These are phyloP conservation scores for Tiliacea aurago DNA, from an alignment of 2,888 invertebrate genomes.

Conservation along the genomic window DNA sequence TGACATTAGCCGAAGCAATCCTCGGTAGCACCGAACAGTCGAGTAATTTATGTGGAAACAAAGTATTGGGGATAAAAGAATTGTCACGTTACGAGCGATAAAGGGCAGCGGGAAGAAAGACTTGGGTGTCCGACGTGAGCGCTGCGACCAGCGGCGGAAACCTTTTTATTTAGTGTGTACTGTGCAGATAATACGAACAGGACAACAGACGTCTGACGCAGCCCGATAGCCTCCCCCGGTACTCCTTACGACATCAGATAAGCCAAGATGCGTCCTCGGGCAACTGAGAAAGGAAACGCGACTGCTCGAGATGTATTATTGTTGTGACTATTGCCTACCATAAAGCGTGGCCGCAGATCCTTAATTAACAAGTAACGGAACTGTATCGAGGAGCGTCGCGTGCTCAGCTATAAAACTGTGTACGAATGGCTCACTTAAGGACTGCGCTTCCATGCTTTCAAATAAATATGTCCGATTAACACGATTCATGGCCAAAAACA, in stretches of 20 bases:
- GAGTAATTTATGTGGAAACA: constrained; percentile 87
- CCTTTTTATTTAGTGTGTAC: constrained; percentile 80
- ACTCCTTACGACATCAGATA: constrained; percentile 85
- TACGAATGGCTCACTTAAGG: constrained; percentile 76
- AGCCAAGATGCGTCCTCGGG: constrained; percentile 73
- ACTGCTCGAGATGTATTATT: constrained; percentile 80
- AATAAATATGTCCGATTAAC: constrained; percentile 86
- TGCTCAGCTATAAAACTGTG: constrained; percentile 67
- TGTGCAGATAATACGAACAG: constrained; percentile 76
- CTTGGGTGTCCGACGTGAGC: constrained; percentile 69
- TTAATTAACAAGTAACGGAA: constrained; percentile 85
- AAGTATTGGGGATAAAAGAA: constrained; percentile 84
- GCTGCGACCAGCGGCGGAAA: constrained; percentile 71
- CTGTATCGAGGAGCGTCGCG: constrained; percentile 71
- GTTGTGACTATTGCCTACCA: constrained; percentile 82
- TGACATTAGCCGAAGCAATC: constrained; percentile 79
- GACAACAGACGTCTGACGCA: constrained; percentile 78
- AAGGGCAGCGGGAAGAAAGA: constrained; percentile 74
- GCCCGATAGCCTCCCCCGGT: constrained; percentile 77
- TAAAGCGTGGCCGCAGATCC: constrained; percentile 79
- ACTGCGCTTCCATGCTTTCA: constrained; percentile 74
- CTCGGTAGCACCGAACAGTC: constrained; percentile 78
- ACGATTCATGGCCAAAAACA: constrained; percentile 86
- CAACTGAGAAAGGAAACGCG: constrained; percentile 80
- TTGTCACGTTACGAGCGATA: constrained; percentile 85